Evolutionary conservation across 2,888 invertebrate species (phyloP).

Genomic region (Drosophila fungiperda): DNA sequence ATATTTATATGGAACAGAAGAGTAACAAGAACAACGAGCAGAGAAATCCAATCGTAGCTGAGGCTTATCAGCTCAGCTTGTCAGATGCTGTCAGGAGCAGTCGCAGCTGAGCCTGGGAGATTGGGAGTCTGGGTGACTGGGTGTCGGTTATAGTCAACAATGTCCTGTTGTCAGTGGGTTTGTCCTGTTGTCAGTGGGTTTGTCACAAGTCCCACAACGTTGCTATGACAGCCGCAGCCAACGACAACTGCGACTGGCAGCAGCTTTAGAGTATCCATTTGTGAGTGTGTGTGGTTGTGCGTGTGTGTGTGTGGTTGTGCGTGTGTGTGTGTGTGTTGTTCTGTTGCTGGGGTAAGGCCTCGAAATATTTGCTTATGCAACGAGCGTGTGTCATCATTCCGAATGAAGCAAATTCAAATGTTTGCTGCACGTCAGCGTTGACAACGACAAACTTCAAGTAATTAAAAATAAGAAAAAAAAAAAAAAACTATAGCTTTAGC

Average conservation of each 20-base stretch:
- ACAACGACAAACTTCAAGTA: slow-evolving; percentile 20
- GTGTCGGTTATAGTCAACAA: slow-evolving; percentile 26
- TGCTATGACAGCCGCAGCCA: slow-evolving; percentile 66
- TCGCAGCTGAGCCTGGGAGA: slow-evolving; percentile 8
- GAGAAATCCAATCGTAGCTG: slow-evolving; percentile 31
- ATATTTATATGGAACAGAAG: not conserved
- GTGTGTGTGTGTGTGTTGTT: not conserved
- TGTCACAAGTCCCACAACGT: slow-evolving; percentile 56
- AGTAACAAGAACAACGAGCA: not conserved
- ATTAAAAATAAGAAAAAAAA: not conserved
- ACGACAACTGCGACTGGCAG: slow-evolving; percentile 61
- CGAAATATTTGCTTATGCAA: slow-evolving; percentile 80
- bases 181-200: slow-evolving; percentile 42
- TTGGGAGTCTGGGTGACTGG: slow-evolving; percentile 14
- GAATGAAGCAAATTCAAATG: slow-evolving; percentile 73
- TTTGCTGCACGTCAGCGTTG: slow-evolving; percentile 55
- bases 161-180: slow-evolving; percentile 62
- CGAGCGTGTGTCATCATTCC: slow-evolving; percentile 75
- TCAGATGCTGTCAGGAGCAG: slow-evolving; percentile 42
- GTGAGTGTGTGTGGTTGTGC: not conserved
- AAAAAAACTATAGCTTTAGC: not conserved
- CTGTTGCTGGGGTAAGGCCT: slow-evolving; percentile 29
- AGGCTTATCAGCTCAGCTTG: slow-evolving; percentile 51
- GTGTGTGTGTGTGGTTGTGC: not conserved
- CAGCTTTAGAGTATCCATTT: slow-evolving; percentile 1